Conservation (phyloP, 1,140 invertebrate species). For the Trinorchestia longiramus region DNA sequence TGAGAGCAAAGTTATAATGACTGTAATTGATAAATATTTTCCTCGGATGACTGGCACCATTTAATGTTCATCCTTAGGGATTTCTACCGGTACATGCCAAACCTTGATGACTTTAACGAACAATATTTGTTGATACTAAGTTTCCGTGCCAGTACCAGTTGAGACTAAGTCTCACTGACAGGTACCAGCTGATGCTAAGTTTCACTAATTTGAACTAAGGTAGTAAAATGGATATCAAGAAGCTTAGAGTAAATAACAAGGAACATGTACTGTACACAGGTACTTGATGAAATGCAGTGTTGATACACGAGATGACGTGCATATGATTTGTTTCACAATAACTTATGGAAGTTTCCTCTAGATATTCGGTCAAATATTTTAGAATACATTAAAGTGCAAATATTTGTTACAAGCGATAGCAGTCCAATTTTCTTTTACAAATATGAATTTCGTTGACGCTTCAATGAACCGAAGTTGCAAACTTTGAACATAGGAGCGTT, state of each 20-base stretch:
- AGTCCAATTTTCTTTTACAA: neutral
- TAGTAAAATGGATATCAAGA: neutral
- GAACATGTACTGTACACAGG: neutral
- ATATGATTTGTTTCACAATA: neutral
- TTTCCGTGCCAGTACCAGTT: too few species aligned
- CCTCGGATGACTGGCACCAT: too few species aligned
- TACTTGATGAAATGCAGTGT: neutral
- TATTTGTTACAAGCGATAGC: too few species aligned
- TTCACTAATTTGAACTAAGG: neutral
- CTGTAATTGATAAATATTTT: too few species aligned
- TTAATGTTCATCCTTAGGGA: neutral
- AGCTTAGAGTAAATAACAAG: too few species aligned
- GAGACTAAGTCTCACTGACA: too few species aligned
- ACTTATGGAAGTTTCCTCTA: neutral
- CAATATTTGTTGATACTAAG: too few species aligned
- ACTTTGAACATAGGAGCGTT: neutral
- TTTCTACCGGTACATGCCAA: neutral
- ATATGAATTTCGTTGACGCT: neutral
- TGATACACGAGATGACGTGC: neutral
- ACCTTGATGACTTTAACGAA: neutral
- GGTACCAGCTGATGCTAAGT: neutral
- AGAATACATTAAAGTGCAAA: neutral
- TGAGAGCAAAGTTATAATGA: too few species aligned
- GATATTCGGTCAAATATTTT: neutral
- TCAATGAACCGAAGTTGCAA: neutral